phyloP scores from a whole-genome alignment of 2,888 invertebrate genomes.

The Polymixis flavicincta region DNA sequence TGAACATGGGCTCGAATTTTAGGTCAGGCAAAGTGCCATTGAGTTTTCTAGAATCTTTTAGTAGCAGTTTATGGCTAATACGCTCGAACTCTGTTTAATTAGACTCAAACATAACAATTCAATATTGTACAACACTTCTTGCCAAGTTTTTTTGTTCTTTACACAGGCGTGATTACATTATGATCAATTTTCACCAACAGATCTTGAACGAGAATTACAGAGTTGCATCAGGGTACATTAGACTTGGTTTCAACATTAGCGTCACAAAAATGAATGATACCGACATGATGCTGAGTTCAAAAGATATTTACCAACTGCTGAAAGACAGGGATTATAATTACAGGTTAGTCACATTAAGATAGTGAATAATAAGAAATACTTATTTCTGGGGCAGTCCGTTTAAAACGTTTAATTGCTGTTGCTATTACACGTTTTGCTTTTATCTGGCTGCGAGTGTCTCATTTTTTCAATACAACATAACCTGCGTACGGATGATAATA shows the following conservation, averaged over 20 bases:
- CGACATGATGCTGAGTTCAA: slow-evolving; percentile 22
- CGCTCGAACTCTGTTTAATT: background rate
- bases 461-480: background rate
- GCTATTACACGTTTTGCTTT: background rate
- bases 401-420: background rate
- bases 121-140: background rate
- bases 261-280: background rate
- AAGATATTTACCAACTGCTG: slow-evolving; percentile 36
- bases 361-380: background rate
- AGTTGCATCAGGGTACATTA: slow-evolving; percentile 35
- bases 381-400: no score
- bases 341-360: slow-evolving; percentile 22
- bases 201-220: slow-evolving; percentile 20
- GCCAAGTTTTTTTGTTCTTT: background rate
- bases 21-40: background rate
- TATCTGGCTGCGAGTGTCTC: background rate
- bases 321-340: slow-evolving; percentile 37
- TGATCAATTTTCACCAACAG: slow-evolving; percentile 9
- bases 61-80: background rate
- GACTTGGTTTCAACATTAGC: background rate
- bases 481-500: no score
- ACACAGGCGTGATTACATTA: background rate
- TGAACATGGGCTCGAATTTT: background rate
- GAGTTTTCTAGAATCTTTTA: background rate
- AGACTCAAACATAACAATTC: background rate